Percentiles rank a stretch among this genome's conserved stretches.
Evolutionary conservation across 2,888 invertebrate species (phyloP).

Genomic region (Melanotus villosus): DNA sequence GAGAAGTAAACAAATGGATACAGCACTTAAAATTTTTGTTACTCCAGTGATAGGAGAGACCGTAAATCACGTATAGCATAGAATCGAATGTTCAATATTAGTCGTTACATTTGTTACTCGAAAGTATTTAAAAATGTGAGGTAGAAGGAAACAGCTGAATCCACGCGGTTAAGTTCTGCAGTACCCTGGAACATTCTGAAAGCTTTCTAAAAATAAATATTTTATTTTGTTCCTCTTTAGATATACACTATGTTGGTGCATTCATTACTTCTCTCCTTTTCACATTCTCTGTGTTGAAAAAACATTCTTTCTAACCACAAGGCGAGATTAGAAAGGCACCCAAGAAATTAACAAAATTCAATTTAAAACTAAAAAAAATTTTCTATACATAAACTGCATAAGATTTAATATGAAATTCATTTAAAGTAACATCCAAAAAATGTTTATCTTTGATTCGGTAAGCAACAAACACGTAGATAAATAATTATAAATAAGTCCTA

Average conservation of each 20-base stretch:
- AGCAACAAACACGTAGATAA: conserved; percentile 2
- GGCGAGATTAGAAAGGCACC: no score
- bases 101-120: not conserved
- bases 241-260: conserved; percentile 37
- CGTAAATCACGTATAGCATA: conserved; percentile 34
- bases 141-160: conserved; percentile 27
- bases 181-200: conserved; percentile 50
- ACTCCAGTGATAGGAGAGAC: conserved; percentile 32
- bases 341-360: no score
- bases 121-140: conserved; percentile 25
- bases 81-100: not conserved
- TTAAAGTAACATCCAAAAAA: no score
- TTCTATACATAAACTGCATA: no score
- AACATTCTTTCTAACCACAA: conserved; percentile 5
- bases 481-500: conserved; percentile 2
- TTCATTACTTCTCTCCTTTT: conserved; percentile 22
- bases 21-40: conserved; percentile 48
- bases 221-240: conserved; percentile 43
- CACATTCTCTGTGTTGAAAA: not conserved
- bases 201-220: conserved; percentile 54
- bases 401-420: no score
- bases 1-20: conserved; percentile 33
- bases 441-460: not conserved
- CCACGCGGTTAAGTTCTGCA: conserved; percentile 16
- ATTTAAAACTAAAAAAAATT: no score